A percentile compares a stretch with the other conserved stretches of the same genome.
phyloP scores from a whole-genome alignment of 2,113 vertebrate species.

The Malurus cyaneus region DNA sequence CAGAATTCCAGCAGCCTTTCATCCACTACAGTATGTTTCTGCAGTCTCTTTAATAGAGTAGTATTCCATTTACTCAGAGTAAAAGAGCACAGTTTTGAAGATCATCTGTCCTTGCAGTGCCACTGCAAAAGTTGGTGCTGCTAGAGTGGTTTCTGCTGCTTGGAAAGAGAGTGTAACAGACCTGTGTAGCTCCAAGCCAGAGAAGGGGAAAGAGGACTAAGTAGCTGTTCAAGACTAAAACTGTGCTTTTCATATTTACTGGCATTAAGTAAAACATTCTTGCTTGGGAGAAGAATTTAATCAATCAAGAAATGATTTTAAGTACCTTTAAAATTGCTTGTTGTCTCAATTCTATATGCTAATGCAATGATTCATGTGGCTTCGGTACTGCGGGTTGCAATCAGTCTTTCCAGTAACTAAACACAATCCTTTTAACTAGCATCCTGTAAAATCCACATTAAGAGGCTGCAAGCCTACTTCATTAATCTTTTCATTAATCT shows the following conservation, averaged over 20 bases:
- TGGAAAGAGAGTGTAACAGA: not conserved
- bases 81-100: not conserved
- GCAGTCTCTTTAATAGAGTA: not conserved
- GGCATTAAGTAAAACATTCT: conserved; percentile 42
- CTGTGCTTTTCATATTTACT: conserved; percentile 25
- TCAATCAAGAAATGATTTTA: conserved; percentile 65
- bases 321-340: conserved; percentile 51
- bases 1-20: not conserved
- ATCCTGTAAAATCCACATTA: conserved; percentile 56
- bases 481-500: conserved; percentile 54
- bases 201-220: not conserved
- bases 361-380: conserved; percentile 47
- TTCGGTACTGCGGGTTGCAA: conserved; percentile 51
- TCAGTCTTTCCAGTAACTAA: conserved; percentile 58
- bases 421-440: conserved; percentile 40
- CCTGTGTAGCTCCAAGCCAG: not conserved
- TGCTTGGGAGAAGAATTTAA: conserved; percentile 51
- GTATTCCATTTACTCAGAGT: not conserved
- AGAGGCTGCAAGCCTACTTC: conserved; percentile 34
- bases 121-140: not conserved
- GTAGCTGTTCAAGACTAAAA: not conserved
- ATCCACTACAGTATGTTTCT: not conserved
- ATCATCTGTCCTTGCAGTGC: not conserved
- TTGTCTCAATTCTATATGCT: conserved; percentile 56
- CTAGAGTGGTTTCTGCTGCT: not conserved